Percentiles rank a stretch among this genome's conserved stretches.
phyloP scores from a whole-genome alignment of 1,140 invertebrate species.

The Drosophila nebulosa region DNA sequence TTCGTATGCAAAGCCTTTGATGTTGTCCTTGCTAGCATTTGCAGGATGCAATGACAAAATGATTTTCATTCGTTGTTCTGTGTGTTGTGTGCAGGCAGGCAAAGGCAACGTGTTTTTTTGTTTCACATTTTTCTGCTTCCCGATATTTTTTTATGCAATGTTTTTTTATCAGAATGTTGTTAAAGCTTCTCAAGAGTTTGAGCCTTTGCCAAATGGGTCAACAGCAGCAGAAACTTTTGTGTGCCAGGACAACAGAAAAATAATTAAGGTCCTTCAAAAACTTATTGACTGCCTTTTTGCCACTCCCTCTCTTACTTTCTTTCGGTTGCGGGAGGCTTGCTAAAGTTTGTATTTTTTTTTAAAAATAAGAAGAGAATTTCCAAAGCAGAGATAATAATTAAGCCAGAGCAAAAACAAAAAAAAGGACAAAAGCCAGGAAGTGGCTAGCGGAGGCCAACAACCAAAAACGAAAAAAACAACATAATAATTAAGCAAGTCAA shows the following conservation, averaged over 20 bases:
- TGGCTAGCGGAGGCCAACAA: conserved; percentile 23
- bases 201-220: conserved; percentile 61
- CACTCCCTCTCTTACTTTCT: conserved; percentile 3
- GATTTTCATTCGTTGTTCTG: background rate
- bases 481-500: no score
- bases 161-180: conserved; percentile 38
- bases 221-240: conserved; percentile 42
- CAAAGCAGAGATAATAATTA: conserved; percentile 69
- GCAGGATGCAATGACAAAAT: conserved; percentile 5
- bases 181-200: conserved; percentile 28
- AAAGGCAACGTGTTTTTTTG: background rate
- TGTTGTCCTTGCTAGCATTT: conserved; percentile 57
- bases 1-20: conserved; percentile 76
- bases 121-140: background rate
- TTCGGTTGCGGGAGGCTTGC: background rate
- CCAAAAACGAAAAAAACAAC: background rate
- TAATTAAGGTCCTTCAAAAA: conserved; percentile 68
- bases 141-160: conserved; percentile 8
- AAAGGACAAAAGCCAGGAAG: conserved; percentile 59
- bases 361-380: conserved; percentile 26
- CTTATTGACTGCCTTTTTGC: conserved; percentile 54
- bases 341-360: background rate
- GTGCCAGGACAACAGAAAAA: conserved; percentile 37
- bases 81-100: background rate
- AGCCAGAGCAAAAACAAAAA: conserved; percentile 15